Percentiles rank a stretch among this genome's conserved stretches.
Evolutionary conservation across 2,797 vertebrate species (phyloP).

Genomic region (Onychomys torridus): DNA sequence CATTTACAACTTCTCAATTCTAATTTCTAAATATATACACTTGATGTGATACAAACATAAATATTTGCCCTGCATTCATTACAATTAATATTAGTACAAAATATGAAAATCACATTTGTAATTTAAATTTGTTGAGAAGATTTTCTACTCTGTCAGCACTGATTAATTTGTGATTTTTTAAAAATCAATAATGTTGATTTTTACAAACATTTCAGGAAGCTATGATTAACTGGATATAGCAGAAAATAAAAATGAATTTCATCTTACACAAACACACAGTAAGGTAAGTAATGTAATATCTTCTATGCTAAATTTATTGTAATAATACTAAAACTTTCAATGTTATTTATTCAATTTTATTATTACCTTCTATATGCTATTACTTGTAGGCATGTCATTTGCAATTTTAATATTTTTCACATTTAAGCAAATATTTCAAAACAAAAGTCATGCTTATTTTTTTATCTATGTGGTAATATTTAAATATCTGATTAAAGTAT

Average conservation of each 20-base stretch:
- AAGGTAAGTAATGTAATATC: background rate
- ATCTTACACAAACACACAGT: background rate
- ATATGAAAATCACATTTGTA: background rate
- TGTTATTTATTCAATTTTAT: background rate
- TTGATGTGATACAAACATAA: background rate
- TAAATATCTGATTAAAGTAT: background rate
- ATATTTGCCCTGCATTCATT: background rate
- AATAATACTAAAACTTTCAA: background rate
- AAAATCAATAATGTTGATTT: background rate
- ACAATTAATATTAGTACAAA: background rate
- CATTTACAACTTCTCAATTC: background rate
- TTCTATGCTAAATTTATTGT: background rate
- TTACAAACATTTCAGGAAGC: background rate
- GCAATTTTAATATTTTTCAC: background rate
- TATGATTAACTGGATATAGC: background rate
- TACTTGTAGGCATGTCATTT: background rate
- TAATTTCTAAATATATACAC: background rate
- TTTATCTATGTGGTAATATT: background rate
- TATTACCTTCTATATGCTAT: background rate
- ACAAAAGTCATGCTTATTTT: background rate
- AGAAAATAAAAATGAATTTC: constrained; percentile 6
- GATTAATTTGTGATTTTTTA: background rate
- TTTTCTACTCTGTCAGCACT: constrained; percentile 8
- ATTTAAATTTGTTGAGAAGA: background rate
- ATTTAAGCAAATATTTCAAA: constrained; percentile 28